These are phyloP conservation scores for Erpobdella octoculata DNA, from an alignment of 2,888 invertebrate species.

Conservation along the genomic window DNA sequence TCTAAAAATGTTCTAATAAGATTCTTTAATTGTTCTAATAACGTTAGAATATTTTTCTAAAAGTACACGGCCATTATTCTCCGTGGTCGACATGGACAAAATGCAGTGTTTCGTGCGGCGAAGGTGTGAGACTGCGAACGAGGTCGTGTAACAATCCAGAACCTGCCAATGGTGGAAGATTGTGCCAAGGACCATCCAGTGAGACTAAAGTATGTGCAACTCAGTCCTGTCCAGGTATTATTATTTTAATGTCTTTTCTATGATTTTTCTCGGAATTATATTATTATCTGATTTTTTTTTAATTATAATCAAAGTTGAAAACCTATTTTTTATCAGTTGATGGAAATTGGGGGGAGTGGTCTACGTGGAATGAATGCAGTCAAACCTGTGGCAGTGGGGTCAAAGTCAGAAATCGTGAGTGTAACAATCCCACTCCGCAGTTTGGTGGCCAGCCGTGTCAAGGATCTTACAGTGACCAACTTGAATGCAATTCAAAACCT, in stretches of 20 bases:
- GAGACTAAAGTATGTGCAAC: constrained; percentile 44
- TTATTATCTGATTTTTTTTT: not conserved
- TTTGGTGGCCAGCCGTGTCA: constrained; percentile 46
- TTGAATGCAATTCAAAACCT: constrained; percentile 41
- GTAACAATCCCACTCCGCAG: constrained; percentile 47
- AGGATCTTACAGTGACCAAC: constrained; percentile 41
- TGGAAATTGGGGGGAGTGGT: constrained; percentile 50
- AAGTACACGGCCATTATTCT: constrained; percentile 55
- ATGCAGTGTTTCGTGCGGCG: constrained; percentile 58
- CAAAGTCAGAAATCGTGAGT: constrained; percentile 43
- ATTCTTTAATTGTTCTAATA: no score
- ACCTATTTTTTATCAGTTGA: constrained; percentile 40
- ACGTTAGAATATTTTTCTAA: constrained; percentile 20
- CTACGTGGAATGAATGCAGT: constrained; percentile 47
- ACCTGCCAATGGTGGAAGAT: constrained; percentile 53
- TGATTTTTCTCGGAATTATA: not conserved
- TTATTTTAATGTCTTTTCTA: not conserved
- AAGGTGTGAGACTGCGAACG: constrained; percentile 56
- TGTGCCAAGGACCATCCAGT: constrained; percentile 48
- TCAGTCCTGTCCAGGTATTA: constrained; percentile 44
- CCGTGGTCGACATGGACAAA: constrained; percentile 58
- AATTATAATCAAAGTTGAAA: not conserved
- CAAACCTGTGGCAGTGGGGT: constrained; percentile 46
- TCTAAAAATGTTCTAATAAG: no score
- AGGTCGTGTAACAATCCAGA: constrained; percentile 55